Evolutionary conservation across 1,140 invertebrate species (phyloP).

Genomic region (Paraescarpia echinospica): DNA sequence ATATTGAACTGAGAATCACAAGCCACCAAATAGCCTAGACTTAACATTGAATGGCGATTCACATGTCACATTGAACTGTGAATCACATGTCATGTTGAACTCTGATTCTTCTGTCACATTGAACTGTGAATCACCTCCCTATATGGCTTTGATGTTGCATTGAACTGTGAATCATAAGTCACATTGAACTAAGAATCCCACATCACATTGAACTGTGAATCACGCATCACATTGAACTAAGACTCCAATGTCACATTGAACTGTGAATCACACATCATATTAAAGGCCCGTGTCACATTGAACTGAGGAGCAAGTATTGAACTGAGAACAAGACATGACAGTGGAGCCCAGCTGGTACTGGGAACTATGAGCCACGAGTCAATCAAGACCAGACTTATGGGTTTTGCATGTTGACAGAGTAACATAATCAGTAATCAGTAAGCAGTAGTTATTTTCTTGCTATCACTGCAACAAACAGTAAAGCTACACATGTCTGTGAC

Average conservation of each 20-base stretch:
- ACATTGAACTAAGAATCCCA: neutral
- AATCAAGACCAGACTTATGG: neutral
- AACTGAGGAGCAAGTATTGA: neutral
- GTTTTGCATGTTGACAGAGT: neutral
- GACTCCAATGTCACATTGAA: neutral
- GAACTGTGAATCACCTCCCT: neutral
- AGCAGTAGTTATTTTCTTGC: neutral
- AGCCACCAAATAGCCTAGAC: too few species aligned
- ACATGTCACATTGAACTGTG: neutral
- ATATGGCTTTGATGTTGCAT: too few species aligned
- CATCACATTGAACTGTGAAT: neutral
- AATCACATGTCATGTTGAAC: neutral
- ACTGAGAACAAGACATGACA: neutral
- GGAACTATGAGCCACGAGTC: neutral
- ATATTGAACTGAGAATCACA: too few species aligned
- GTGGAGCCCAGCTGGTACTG: neutral
- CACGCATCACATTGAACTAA: neutral
- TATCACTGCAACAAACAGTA: neutral
- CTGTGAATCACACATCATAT: neutral
- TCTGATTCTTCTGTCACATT: neutral
- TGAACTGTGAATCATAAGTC: neutral
- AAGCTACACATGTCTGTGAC: neutral
- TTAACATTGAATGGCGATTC: neutral
- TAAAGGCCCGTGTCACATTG: too few species aligned
- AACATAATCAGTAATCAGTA: neutral